These are phyloP conservation scores for Diloba caeruleocephala DNA, from an alignment of 2,888 invertebrate species.

Conservation along the genomic window DNA sequence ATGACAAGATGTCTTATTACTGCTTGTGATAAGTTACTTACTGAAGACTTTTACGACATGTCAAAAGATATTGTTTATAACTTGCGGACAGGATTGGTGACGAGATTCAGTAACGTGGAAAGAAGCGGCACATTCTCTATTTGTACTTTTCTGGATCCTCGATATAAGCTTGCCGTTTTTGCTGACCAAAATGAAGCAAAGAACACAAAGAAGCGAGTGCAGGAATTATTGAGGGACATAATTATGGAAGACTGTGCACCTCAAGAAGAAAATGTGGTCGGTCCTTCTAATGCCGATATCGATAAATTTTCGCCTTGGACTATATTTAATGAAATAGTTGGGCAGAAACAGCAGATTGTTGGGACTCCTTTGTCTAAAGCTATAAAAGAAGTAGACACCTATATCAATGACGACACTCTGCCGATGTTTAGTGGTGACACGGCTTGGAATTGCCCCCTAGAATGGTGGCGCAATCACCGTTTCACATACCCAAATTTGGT, in stretches of 20 bases:
- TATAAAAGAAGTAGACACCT: conserved; percentile 2
- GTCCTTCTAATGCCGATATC: too few species aligned
- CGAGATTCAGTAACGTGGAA: neutral
- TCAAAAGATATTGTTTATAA: neutral
- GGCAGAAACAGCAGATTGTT: neutral
- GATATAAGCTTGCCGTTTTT: conserved; percentile 15
- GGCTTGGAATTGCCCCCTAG: conserved; percentile 4
- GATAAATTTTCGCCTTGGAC: conserved; percentile 17
- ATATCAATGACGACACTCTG: conserved; percentile 1
- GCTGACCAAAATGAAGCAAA: conserved; percentile 3
- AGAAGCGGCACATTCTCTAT: conserved; percentile 10
- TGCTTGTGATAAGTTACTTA: conserved; percentile 28
- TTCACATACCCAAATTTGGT: neutral
- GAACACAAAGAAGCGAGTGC: conserved; percentile 2
- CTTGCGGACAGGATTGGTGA: neutral
- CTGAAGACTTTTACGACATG: conserved; percentile 4
- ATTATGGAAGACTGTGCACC: conserved; percentile 1
- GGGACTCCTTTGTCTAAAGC: conserved; percentile 5
- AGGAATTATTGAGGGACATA: conserved; percentile 8
- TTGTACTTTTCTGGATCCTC: conserved; percentile 13
- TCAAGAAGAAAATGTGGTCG: too few species aligned
- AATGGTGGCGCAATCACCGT: conserved; percentile 1
- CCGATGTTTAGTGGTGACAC: neutral
- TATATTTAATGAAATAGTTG: conserved; percentile 14
- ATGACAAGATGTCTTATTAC: conserved; percentile 41